These are phyloP conservation scores for Campaea margaritaria DNA, from an alignment of 2,888 invertebrate species.

Conservation along the genomic window DNA sequence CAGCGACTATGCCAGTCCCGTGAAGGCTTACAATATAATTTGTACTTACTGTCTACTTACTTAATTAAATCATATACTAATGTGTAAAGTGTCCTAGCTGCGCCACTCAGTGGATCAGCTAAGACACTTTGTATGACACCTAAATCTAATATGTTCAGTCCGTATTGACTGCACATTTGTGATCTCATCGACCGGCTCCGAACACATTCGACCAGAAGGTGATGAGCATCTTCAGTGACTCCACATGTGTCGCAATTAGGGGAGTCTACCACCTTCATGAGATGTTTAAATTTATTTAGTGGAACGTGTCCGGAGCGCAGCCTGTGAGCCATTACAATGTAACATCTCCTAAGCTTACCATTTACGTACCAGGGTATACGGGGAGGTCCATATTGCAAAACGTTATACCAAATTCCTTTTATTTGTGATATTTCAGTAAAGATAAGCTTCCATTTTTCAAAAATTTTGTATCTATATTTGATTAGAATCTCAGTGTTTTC, in stretches of 20 bases:
- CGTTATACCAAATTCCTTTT: conserved; percentile 1
- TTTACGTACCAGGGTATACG: neutral
- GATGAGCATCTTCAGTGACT: neutral
- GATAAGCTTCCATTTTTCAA: neutral
- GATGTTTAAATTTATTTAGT: neutral
- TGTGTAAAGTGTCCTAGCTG: too few species aligned
- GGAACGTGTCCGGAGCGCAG: neutral
- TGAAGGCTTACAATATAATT: too few species aligned
- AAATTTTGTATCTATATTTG: conserved; percentile 3
- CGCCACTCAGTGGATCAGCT: too few species aligned
- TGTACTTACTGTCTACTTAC: too few species aligned
- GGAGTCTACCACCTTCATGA: neutral
- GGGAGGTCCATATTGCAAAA: neutral
- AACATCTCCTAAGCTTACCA: neutral
- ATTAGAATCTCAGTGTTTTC: conserved; percentile 22
- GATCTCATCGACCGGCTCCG: too few species aligned
- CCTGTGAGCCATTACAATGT: neutral
- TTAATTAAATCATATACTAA: too few species aligned
- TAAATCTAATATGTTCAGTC: too few species aligned
- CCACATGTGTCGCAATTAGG: neutral
- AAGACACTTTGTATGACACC: too few species aligned
- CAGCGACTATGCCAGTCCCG: too few species aligned
- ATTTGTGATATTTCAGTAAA: neutral
- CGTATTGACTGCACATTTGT: too few species aligned
- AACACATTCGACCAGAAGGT: neutral